phyloP scores from a whole-genome alignment of 1,140 invertebrate species.

The Bombus fervidus region DNA sequence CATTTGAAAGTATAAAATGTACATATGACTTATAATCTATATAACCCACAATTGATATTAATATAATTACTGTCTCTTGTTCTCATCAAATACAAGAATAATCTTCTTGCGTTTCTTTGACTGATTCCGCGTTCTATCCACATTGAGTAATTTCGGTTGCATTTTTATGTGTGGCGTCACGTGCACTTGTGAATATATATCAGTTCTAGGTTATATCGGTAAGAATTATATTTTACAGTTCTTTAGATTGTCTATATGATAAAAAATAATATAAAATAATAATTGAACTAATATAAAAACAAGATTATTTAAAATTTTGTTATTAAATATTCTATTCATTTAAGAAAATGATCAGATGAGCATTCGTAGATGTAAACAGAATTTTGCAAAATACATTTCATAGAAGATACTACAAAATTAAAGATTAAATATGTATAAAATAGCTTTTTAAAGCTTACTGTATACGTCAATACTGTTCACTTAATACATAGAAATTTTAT shows the following conservation, averaged over 20 bases:
- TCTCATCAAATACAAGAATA: slow-evolving; percentile 84
- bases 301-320: neutral
- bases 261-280: neutral
- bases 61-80: slow-evolving; percentile 83
- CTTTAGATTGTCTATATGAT: neutral
- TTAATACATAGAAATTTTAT: neutral
- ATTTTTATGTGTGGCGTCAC: slow-evolving; percentile 16
- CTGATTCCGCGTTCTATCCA: slow-evolving; percentile 63
- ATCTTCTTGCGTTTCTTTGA: slow-evolving; percentile 80
- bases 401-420: neutral
- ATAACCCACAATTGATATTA: neutral
- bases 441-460: neutral
- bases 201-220: neutral
- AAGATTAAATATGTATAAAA: neutral
- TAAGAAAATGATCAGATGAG: neutral
- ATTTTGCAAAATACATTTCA: neutral
- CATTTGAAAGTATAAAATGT: slow-evolving; percentile 33
- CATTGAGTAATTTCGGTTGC: slow-evolving; percentile 63
- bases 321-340: neutral
- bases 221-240: neutral
- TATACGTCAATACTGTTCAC: neutral
- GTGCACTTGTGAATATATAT: neutral
- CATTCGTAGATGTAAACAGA: neutral
- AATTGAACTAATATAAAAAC: no score
- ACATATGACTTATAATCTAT: neutral